Evolutionary conservation across 1,140 invertebrate species (phyloP).

Genomic region (Drosophila pseudoananassae): DNA sequence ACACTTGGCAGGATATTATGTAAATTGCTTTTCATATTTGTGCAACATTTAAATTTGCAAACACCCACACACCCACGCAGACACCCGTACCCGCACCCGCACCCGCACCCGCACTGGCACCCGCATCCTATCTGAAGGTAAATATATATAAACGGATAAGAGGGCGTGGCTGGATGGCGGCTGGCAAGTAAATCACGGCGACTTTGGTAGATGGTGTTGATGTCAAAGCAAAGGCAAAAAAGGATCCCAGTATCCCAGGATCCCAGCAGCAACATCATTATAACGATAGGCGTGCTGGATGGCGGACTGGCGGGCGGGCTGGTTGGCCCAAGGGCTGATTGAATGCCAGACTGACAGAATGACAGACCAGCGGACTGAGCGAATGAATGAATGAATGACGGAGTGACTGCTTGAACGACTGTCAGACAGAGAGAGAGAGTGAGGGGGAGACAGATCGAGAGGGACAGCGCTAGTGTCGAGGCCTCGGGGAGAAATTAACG

Average conservation of each 20-base stretch:
- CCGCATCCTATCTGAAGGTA: not conserved
- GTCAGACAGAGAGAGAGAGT: constrained; percentile 18
- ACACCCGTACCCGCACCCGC: constrained; percentile 20
- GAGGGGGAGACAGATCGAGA: constrained; percentile 11
- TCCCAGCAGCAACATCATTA: constrained; percentile 67
- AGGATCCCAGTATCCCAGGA: constrained; percentile 14
- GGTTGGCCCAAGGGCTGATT: constrained; percentile 4
- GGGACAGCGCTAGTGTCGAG: constrained; percentile 33
- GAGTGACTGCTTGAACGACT: constrained; percentile 12
- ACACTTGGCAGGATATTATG: constrained; percentile 82
- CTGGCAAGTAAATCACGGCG: constrained; percentile 66
- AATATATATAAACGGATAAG: constrained; percentile 31
- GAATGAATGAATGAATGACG: constrained; percentile 49
- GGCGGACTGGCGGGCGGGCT: constrained; percentile 12
- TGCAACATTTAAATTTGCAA: constrained; percentile 80
- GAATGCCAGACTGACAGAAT: constrained; percentile 9
- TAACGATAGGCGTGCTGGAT: constrained; percentile 57
- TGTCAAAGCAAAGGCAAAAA: constrained; percentile 68
- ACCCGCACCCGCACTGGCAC: not conserved
- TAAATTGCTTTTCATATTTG: constrained; percentile 83
- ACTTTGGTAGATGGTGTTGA: constrained; percentile 55
- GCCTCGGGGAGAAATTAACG: constrained; percentile 76
- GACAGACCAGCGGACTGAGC: constrained; percentile 14
- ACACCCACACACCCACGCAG: constrained; percentile 19
- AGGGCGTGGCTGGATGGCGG: constrained; percentile 8